phyloP scores from a whole-genome alignment of 2,888 invertebrate genomes.

The Hypsopygia costalis region DNA sequence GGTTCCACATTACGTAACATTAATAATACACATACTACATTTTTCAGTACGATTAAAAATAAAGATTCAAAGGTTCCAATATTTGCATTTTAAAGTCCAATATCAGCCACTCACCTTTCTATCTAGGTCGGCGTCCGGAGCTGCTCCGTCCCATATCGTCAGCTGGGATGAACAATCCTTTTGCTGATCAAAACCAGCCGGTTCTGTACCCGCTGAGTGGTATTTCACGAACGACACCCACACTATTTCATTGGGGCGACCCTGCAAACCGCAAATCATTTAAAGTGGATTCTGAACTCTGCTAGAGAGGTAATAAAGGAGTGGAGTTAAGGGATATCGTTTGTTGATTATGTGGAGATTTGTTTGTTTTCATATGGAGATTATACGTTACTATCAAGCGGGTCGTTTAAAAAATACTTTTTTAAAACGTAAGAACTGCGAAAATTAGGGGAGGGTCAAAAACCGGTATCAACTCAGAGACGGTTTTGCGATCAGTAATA shows the following conservation, averaged over 20 bases:
- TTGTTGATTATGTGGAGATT: neutral
- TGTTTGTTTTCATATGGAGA: no score
- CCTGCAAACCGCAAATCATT: constrained; percentile 53
- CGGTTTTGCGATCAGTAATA: no score
- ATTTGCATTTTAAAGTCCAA: constrained; percentile 28
- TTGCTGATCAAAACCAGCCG: constrained; percentile 83
- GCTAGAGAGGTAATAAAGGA: neutral
- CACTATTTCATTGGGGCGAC: constrained; percentile 87
- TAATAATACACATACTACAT: no score
- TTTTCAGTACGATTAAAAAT: no score
- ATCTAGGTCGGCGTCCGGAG: constrained; percentile 73
- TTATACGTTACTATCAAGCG: no score
- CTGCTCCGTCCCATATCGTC: constrained; percentile 88
- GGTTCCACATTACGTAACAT: no score
- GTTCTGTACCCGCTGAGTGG: constrained; percentile 85
- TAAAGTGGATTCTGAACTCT: constrained; percentile 4
- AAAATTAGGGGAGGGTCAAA: no score
- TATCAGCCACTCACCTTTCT: constrained; percentile 51
- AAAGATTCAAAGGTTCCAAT: constrained; percentile 23
- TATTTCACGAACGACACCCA: constrained; percentile 93
- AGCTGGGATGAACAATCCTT: constrained; percentile 87
- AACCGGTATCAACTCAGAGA: no score
- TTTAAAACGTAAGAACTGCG: no score
- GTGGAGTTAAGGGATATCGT: neutral
- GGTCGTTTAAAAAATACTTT: no score